These are phyloP conservation scores for Tetrax tetrax DNA, from an alignment of 2,113 vertebrate species.

Conservation along the genomic window DNA sequence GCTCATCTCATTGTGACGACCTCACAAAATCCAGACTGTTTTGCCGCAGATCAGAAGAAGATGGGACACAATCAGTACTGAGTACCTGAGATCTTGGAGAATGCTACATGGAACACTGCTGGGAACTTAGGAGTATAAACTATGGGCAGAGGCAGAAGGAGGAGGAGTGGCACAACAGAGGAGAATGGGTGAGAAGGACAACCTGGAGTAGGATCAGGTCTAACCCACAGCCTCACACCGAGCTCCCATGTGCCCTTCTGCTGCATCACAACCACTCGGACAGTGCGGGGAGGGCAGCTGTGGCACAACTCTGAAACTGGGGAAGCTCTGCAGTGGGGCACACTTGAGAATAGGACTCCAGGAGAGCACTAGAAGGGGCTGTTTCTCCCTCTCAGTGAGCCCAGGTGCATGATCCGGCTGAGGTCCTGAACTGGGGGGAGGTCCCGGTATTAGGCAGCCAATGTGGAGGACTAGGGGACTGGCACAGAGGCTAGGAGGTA, in stretches of 20 bases:
- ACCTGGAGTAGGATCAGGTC: neutral
- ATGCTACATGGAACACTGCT: neutral
- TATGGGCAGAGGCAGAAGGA: neutral
- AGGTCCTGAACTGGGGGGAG: accelerated
- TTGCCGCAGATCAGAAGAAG: neutral
- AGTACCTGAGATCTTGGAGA: neutral
- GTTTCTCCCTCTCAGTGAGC: accelerated
- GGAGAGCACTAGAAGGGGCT: neutral
- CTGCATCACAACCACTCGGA: neutral
- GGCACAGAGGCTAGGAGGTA: neutral
- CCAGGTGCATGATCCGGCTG: neutral
- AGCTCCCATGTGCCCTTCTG: neutral
- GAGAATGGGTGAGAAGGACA: neutral
- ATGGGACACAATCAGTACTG: accelerated
- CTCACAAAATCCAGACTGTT: neutral
- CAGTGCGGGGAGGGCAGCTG: accelerated
- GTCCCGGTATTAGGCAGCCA: neutral
- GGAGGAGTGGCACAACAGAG: neutral
- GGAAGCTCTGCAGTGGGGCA: neutral
- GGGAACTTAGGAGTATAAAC: neutral
- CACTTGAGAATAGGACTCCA: neutral
- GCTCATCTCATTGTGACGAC: neutral
- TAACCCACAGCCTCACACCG: neutral
- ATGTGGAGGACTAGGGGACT: accelerated
- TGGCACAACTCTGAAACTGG: neutral